Base-by-base conservation (phyloP, 2,113 vertebrate genomes). In the Setophaga kirtlandii region DNA sequence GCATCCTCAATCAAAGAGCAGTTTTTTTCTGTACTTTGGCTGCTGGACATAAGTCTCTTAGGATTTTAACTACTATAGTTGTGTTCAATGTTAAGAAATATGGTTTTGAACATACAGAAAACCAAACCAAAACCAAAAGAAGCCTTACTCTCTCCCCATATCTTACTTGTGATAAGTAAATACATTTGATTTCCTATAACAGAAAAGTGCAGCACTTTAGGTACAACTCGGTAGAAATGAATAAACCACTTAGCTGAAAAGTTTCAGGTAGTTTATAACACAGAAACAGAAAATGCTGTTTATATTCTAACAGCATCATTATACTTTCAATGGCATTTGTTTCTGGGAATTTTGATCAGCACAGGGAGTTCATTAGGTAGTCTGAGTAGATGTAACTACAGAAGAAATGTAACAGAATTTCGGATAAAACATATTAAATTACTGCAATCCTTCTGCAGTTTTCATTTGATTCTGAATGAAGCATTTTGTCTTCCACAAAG, bases 301-400 rank as follows among this genome's bases (percentile, higher is more conserved):
- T 81, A 83, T 56, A 49, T 89, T 87, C 95, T 78, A 93, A 91
- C 42, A 80, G 20, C 56, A 33, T 86, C 86, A 70, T 82, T 82
- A 53, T 71, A 52, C 31, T 82, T 93, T 28, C 65, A 65, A 53
- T 49, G 17, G 20, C 69, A 75, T 78, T 89, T 84, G 18, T 84
- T 37, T 33, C 42, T 50, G 18, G 30, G 56, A 42, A 75, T 84
- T 87, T 71, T 77, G 44, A 92, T 81, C 52, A 58, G 69, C 67
- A 35, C 58, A 64, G 58, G 28, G 69, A 93, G 46, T 49, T 95
- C 78, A 73, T 84, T 50, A 91, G 23, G 41, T 42, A 73, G n/a
- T 1, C 0, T 9, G 25, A 82, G 65, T 50, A 93, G 39, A 31
- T 53, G 9, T 52, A 84, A 44, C 56, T 71, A 77, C 35, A 67